Percentiles rank a stretch among this genome's conserved stretches.
Evolutionary conservation across 2,888 invertebrate genomes (phyloP).

Genomic region (Drosophila helvetica): DNA sequence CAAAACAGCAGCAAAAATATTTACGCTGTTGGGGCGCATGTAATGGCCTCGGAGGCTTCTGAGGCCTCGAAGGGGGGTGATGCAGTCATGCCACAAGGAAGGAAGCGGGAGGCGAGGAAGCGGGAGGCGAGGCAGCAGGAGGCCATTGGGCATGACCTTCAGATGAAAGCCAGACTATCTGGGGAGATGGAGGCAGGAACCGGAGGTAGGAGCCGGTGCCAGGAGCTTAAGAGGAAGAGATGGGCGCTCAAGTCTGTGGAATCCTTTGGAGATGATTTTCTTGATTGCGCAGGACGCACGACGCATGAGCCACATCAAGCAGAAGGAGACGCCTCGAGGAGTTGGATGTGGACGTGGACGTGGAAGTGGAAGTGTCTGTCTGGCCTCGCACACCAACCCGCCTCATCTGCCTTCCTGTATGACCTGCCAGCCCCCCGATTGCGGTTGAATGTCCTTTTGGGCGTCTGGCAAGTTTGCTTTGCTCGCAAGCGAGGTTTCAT

Average conservation of each 20-base stretch:
- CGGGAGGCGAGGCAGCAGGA: background rate
- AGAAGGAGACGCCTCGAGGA: background rate
- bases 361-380: conserved; percentile 34
- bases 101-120: background rate
- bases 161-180: background rate
- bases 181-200: background rate
- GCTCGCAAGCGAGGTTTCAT: conserved; percentile 36
- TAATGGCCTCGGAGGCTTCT: background rate
- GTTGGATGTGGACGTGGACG: background rate
- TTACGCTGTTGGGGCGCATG: background rate
- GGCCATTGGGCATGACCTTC: background rate
- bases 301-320: background rate
- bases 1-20: conserved; percentile 1
- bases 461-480: conserved; percentile 61
- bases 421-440: background rate
- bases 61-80: background rate
- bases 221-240: conserved; percentile 22
- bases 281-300: conserved; percentile 53
- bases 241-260: conserved; percentile 17
- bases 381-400: background rate
- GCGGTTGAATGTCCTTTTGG: conserved; percentile 66
- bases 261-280: conserved; percentile 34
- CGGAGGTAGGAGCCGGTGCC: background rate
- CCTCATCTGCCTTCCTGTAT: background rate
- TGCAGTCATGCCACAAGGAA: background rate